Evolutionary conservation across 2,888 invertebrate species (phyloP), one percentile per base, ranked within the genome.

Genomic region (Gymnosoma rotundatum): DNA sequence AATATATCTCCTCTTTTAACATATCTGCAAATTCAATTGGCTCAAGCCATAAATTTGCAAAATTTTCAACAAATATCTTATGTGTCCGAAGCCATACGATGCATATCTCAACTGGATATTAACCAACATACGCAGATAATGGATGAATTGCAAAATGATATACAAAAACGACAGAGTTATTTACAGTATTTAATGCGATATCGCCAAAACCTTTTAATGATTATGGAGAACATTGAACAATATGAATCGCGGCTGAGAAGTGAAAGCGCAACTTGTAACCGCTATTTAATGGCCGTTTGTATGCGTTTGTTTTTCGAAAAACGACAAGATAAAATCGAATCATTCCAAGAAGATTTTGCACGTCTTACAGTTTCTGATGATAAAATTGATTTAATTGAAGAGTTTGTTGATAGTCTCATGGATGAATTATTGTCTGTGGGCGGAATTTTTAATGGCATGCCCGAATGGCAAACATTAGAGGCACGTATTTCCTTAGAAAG

Each of bases 401-500:
- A 95, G 87, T 97, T 97, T 89, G 94, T 98, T 82, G 94, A 94
- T 78, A 94, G 94, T 69, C 93, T 97, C 76, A 94, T 95, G 86
- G 92, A 94, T 1, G 95, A 96, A 89, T 94, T 97, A 92, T 94
- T 95, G 86, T 93, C 94, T 8, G 95, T 95, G 91, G 93, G 94
- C 0, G 94, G 95, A 0, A 94, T 95, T 54, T 95, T 96, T 95
- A 95, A 95, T 93, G 95, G 96, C 94, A 91, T 91, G 90, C 88
- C 88, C 16, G 90, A 92, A 50, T 92, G 94, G 85, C 95, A 97
- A 89, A 91, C 97, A 50, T 95, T 96, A 83, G 94, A 95, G 88
- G 97, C 96, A 0, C 95, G 96, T 88, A 93, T 95, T 81, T 96
- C 97, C 6, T 95, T 99, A 86, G 99, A 99, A 91, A 94, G 98